Percentiles rank a stretch among this genome's conserved stretches.
Evolutionary conservation across 2,888 invertebrate genomes (phyloP).

Genomic region (Alsophila aescularia): DNA sequence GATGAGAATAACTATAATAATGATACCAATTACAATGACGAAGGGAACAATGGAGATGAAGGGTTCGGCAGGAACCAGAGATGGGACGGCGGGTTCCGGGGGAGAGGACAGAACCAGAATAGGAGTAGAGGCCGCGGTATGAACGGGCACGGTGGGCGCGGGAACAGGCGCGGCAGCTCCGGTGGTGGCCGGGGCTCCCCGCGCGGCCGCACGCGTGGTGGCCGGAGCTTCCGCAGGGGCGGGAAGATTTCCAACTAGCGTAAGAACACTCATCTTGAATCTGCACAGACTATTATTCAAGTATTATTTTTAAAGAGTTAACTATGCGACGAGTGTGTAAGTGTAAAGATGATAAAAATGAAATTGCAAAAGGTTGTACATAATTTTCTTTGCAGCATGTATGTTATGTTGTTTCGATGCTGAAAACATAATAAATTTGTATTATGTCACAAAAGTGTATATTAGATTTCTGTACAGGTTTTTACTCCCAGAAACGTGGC

Average conservation of each 20-base stretch:
- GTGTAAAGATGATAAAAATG: constrained; percentile 70
- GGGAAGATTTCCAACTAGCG: constrained; percentile 69
- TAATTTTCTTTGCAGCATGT: constrained; percentile 76
- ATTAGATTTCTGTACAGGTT: constrained; percentile 61
- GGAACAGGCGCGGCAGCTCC: constrained; percentile 50
- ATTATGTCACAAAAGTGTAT: constrained; percentile 64
- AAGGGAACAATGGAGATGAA: constrained; percentile 54
- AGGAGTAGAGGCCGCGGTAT: constrained; percentile 74
- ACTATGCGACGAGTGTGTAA: constrained; percentile 61
- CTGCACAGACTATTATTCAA: constrained; percentile 56
- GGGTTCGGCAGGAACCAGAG: constrained; percentile 62
- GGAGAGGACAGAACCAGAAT: constrained; percentile 46
- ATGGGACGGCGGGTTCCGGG: constrained; percentile 69
- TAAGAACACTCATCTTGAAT: constrained; percentile 39
- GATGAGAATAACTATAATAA: constrained; percentile 52
- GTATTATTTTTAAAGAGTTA: constrained; percentile 55
- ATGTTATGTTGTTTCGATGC: constrained; percentile 70
- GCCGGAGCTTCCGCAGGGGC: constrained; percentile 72
- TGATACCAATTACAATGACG: constrained; percentile 55
- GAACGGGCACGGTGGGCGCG: constrained; percentile 60
- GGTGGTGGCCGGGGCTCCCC: constrained; percentile 62
- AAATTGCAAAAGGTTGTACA: constrained; percentile 74
- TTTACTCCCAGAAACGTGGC: constrained; percentile 43
- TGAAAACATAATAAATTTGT: constrained; percentile 73
- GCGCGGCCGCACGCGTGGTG: constrained; percentile 65